A percentile compares a stretch with the other conserved stretches of the same genome.
phyloP scores from a whole-genome alignment of 2,113 vertebrate genomes.

The Pygathrix nemaeus region DNA sequence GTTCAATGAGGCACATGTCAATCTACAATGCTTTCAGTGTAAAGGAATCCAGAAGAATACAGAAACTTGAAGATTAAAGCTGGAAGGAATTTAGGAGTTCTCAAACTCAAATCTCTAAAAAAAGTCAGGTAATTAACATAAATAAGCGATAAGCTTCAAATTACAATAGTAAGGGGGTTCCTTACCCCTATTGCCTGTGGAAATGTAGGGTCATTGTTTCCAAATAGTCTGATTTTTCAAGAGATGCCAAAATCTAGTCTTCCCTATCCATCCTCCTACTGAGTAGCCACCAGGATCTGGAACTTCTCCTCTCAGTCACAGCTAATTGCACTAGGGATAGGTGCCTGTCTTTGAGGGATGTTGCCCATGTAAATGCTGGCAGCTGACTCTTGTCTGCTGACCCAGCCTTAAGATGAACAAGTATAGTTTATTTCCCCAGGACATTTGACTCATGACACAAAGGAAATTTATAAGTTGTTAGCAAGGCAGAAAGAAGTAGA shows the following conservation, averaged over 20 bases:
- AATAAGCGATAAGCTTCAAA: slow-evolving; percentile 2
- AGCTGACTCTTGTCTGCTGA: background rate
- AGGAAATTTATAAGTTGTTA: background rate
- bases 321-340: background rate
- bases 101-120: slow-evolving; percentile 47
- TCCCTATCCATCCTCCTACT: background rate
- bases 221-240: slow-evolving; percentile 32
- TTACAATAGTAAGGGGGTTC: background rate
- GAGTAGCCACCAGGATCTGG: background rate
- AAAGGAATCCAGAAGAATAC: slow-evolving; percentile 37
- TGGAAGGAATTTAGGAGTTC: slow-evolving; percentile 41
- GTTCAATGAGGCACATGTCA: slow-evolving; percentile 34
- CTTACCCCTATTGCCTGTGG: background rate
- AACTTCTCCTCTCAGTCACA: background rate
- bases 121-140: slow-evolving; percentile 12
- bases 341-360: background rate
- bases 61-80: slow-evolving; percentile 1
- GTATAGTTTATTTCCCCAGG: background rate
- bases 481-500: background rate
- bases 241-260: background rate
- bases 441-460: background rate
- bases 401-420: background rate
- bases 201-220: slow-evolving; percentile 14
- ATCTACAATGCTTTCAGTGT: slow-evolving; percentile 31
- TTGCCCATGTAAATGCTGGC: background rate